Conservation (phyloP, 2,888 invertebrate genomes). For the Drosophila fulvimacula region DNA sequence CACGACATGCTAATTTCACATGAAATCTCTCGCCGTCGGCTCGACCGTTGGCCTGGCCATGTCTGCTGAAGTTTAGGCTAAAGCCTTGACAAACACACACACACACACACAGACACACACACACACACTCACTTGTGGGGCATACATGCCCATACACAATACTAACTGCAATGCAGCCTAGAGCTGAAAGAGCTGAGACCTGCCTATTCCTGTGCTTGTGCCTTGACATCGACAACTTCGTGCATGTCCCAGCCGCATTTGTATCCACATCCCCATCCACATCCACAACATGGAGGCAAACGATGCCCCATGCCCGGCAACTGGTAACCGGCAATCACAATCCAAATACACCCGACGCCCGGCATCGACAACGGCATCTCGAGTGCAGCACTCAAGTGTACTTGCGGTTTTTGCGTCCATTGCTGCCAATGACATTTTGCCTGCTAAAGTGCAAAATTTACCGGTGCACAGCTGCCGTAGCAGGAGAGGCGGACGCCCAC, state of each 20-base stretch:
- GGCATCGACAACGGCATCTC: slow-evolving; percentile 75
- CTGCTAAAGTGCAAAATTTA: slow-evolving; percentile 83
- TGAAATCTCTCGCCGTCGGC: slow-evolving; percentile 81
- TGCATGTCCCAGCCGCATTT: slow-evolving; percentile 78
- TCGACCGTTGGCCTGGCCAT: slow-evolving; percentile 66
- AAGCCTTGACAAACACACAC: slow-evolving; percentile 67
- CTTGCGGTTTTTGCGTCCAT: slow-evolving; percentile 81
- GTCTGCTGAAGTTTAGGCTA: slow-evolving; percentile 74
- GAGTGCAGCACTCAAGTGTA: slow-evolving; percentile 82
- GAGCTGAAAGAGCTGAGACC: slow-evolving; percentile 39
- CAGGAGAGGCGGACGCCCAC: slow-evolving; percentile 47
- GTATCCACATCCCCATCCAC: slow-evolving; percentile 51
- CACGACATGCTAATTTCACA: slow-evolving; percentile 82
- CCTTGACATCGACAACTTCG: slow-evolving; percentile 78
- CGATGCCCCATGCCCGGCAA: background rate
- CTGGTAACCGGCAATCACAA: slow-evolving; percentile 14
- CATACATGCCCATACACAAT: slow-evolving; percentile 20
- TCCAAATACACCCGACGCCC: background rate
- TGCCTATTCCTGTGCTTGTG: slow-evolving; percentile 54
- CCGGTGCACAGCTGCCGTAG: slow-evolving; percentile 63
- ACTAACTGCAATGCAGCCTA: slow-evolving; percentile 29
- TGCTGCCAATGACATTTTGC: slow-evolving; percentile 83
- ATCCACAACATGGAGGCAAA: slow-evolving; percentile 56
- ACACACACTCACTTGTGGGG: background rate
- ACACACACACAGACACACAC: slow-evolving; percentile 38